Conservation (phyloP, 1,140 invertebrate genomes). For the Hormaphis cornu region DNA sequence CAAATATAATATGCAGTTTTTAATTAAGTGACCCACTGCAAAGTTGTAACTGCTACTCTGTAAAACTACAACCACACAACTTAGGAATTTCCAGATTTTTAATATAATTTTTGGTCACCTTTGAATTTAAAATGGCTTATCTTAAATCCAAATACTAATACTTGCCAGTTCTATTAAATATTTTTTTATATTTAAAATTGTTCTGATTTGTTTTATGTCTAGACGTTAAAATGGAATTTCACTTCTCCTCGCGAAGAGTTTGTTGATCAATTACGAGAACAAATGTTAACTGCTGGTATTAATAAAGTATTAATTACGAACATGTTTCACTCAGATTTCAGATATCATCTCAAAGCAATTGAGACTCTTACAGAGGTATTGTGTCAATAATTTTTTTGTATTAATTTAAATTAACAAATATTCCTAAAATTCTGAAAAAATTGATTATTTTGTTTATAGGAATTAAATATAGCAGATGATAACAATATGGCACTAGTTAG, state of each 20-base stretch:
- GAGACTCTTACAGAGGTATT: constrained; percentile 70
- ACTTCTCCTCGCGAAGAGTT: constrained; percentile 86
- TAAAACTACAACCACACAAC: too few relatives aligned
- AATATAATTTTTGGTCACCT: too few relatives aligned
- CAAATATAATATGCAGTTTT: too few relatives aligned
- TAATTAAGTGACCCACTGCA: too few relatives aligned
- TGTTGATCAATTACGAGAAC: constrained; percentile 78
- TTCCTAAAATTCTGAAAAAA: not conserved
- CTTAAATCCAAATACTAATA: too few relatives aligned
- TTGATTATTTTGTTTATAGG: not conserved
- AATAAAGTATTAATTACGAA: constrained; percentile 77
- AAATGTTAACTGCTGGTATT: constrained; percentile 79
- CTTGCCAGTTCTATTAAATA: too few relatives aligned
- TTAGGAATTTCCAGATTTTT: too few relatives aligned
- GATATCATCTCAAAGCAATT: constrained; percentile 91
- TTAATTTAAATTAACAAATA: not conserved
- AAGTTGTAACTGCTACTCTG: too few relatives aligned
- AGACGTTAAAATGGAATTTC: constrained; percentile 91
- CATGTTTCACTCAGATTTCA: constrained; percentile 94
- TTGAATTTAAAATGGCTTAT: too few relatives aligned
- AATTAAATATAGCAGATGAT: constrained; percentile 46
- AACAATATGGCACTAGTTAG: constrained; percentile 69
- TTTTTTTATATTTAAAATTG: not conserved
- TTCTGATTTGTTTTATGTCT: constrained; percentile 26
- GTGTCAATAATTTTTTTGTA: not conserved